Evolutionary conservation across 2,113 vertebrate species (phyloP).

Genomic region (Cnemophilus loriae): DNA sequence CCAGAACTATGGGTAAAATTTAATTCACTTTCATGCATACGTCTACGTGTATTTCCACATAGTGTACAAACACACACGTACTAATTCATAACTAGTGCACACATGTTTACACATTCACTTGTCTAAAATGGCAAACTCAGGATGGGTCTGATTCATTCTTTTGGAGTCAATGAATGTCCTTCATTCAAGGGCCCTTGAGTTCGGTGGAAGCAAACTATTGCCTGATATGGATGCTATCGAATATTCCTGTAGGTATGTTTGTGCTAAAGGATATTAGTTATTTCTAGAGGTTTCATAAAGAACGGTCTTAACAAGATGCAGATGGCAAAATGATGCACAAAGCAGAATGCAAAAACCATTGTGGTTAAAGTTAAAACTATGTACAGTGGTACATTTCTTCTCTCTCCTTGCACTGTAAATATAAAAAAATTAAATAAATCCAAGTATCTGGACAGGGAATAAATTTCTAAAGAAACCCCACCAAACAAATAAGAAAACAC

Average conservation of each 20-base stretch:
- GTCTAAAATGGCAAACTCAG: neutral
- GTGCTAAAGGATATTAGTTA: neutral
- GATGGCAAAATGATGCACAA: conserved; percentile 28
- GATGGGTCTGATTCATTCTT: neutral
- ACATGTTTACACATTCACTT: neutral
- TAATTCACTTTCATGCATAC: neutral
- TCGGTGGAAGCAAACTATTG: neutral
- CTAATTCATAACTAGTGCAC: neutral
- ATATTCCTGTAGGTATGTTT: neutral
- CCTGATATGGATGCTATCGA: neutral
- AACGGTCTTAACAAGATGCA: conserved; percentile 41
- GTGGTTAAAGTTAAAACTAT: neutral
- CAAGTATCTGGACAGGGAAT: neutral
- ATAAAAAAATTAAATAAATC: neutral
- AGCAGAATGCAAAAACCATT: neutral
- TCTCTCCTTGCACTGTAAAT: neutral
- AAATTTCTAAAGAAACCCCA: neutral
- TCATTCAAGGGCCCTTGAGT: neutral
- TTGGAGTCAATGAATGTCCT: neutral
- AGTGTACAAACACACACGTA: neutral
- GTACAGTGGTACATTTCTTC: neutral
- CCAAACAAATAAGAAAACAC: neutral
- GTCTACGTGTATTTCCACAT: neutral
- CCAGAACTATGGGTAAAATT: neutral
- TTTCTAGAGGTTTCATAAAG: conserved; percentile 24